These are phyloP conservation scores for Belgica antarctica DNA, from an alignment of 2,888 invertebrate species.

Conservation along the genomic window DNA sequence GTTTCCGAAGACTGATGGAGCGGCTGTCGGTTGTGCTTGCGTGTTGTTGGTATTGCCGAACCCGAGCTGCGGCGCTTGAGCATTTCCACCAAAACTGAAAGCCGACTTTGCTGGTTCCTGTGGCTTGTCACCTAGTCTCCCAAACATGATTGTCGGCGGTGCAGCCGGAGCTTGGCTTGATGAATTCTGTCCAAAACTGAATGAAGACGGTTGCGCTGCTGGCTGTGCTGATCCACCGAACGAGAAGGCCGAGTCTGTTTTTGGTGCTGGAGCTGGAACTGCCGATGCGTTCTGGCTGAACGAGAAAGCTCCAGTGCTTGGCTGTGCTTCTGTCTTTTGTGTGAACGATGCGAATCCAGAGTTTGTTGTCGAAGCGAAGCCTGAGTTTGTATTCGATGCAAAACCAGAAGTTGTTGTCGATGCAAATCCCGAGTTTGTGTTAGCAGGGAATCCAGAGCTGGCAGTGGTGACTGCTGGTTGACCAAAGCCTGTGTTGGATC, in stretches of 20 bases:
- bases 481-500: neutral
- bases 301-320: neutral
- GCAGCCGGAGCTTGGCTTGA: neutral
- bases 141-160: neutral
- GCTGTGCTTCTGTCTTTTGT: neutral
- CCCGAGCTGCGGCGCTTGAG: neutral
- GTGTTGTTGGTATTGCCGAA: neutral
- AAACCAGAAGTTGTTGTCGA: neutral
- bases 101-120: neutral
- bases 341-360: slow-evolving; percentile 2
- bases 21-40: neutral
- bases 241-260: neutral
- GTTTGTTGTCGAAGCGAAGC: neutral
- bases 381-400: neutral
- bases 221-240: neutral
- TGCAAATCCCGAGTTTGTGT: neutral
- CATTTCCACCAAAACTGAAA: neutral
- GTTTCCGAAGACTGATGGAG: neutral
- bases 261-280: neutral
- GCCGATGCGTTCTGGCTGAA: neutral
- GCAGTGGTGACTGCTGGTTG: neutral
- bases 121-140: neutral
- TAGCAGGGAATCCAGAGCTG: neutral
- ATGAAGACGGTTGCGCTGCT: neutral
- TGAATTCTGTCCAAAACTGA: neutral